These are phyloP conservation scores for Megalonaias nervosa DNA, from an alignment of 1,140 invertebrate species.

Conservation along the genomic window DNA sequence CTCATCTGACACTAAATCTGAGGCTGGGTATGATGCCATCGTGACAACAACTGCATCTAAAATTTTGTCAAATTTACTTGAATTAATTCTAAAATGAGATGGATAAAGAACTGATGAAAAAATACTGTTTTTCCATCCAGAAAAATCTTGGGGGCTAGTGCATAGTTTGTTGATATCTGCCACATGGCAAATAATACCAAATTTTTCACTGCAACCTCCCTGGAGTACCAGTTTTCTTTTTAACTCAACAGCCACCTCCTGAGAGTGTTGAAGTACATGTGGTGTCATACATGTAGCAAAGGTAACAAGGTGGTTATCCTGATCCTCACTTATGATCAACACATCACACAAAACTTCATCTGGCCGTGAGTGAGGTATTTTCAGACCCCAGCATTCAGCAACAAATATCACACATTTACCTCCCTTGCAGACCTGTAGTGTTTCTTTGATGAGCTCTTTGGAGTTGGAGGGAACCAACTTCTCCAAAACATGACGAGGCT, in stretches of 20 bases:
- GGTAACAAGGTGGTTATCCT: conserved; percentile 43
- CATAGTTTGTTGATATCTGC: conserved; percentile 27
- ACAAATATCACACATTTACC: conserved; percentile 29
- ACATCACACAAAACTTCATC: conserved; percentile 41
- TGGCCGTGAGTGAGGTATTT: conserved; percentile 29
- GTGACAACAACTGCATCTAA: conserved; percentile 42
- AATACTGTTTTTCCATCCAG: conserved; percentile 24
- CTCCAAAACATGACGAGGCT: conserved; percentile 40
- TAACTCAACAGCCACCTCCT: conserved; percentile 28
- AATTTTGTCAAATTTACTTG: conserved; percentile 46
- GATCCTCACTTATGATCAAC: conserved; percentile 35
- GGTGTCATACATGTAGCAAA: conserved; percentile 19
- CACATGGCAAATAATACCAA: conserved; percentile 51
- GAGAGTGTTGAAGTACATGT: conserved; percentile 21
- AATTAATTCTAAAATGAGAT: conserved; percentile 41
- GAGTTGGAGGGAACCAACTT: conserved; percentile 10
- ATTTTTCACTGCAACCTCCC: conserved; percentile 56
- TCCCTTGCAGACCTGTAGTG: conserved; percentile 26
- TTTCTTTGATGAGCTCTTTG: conserved; percentile 29
- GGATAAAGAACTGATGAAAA: conserved; percentile 43
- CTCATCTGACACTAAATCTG: conserved; percentile 28
- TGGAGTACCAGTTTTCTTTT: conserved; percentile 49
- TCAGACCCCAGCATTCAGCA: conserved; percentile 47
- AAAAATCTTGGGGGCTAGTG: conserved; percentile 25
- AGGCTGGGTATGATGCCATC: conserved; percentile 52